Evolutionary conservation across 64 coral and sea anemone genomes (phyloP).

Genomic region (Actinia tenebrosa): DNA sequence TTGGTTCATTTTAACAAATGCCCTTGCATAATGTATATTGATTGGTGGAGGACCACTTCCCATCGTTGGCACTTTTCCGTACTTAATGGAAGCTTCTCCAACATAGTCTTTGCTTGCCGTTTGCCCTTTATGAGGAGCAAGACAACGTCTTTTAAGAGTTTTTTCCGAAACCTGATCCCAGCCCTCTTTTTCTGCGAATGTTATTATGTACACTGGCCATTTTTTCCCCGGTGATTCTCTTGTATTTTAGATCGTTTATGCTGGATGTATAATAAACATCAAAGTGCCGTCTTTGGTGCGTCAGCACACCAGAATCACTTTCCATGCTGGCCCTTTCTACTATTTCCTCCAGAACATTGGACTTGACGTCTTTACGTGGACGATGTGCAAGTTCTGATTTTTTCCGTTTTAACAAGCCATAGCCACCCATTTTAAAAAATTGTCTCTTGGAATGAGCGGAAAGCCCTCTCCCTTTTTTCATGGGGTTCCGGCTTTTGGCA

Average conservation of each 20-base stretch:
- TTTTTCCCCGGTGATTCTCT: neutral
- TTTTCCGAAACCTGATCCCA: constrained; percentile 13
- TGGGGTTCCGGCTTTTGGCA: neutral
- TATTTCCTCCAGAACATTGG: constrained; percentile 18
- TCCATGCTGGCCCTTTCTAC: constrained; percentile 12
- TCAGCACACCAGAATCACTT: constrained; percentile 14
- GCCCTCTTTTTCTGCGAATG: constrained; percentile 32
- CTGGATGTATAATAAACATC: neutral
- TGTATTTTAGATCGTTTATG: neutral
- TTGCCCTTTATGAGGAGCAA: constrained; percentile 33
- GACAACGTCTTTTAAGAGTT: constrained; percentile 39
- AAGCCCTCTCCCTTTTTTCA: neutral
- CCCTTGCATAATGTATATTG: constrained; percentile 39
- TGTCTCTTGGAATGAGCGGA: neutral
- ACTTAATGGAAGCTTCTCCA: constrained; percentile 39
- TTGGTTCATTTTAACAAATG: constrained; percentile 42
- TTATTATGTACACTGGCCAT: neutral
- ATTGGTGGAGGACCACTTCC: constrained; percentile 27
- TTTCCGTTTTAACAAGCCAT: neutral
- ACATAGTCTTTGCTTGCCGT: constrained; percentile 31
- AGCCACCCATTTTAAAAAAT: neutral
- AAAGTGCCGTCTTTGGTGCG: constrained; percentile 24
- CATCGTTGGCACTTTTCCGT: constrained; percentile 43
- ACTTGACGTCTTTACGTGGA: constrained; percentile 18
- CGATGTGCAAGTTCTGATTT: neutral